These are phyloP conservation scores for Scytalopus superciliaris DNA, from an alignment of 2,113 vertebrate species.

Conservation along the genomic window DNA sequence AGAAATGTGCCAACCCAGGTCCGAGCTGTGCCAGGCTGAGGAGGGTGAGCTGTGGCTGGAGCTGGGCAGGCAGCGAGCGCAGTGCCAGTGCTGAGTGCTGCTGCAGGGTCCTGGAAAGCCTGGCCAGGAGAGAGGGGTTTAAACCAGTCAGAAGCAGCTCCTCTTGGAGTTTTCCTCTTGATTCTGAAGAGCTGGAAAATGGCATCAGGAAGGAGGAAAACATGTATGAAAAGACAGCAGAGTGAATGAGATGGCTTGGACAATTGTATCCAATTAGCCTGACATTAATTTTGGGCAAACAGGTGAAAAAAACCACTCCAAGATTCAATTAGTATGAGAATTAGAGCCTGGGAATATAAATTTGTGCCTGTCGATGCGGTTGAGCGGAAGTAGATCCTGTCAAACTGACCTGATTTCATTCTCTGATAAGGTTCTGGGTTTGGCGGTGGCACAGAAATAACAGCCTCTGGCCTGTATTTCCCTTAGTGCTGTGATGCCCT, in stretches of 20 bases:
- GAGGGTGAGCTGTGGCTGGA: neutral
- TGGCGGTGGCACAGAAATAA: neutral
- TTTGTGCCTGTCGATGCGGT: neutral
- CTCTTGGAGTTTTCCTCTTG: neutral
- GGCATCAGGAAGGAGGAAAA: neutral
- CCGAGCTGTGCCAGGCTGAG: neutral
- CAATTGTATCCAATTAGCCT: conserved; percentile 30
- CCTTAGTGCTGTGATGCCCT: neutral
- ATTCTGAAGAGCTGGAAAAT: neutral
- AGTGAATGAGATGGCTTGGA: neutral
- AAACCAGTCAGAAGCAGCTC: neutral
- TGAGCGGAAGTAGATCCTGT: conserved; percentile 1
- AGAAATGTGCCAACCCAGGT: accelerated
- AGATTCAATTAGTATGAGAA: conserved; percentile 41
- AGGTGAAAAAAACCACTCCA: conserved; percentile 18
- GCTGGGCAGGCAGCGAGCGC: accelerated
- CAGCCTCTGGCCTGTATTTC: neutral
- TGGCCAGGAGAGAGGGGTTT: neutral
- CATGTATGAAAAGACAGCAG: accelerated
- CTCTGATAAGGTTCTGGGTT: neutral
- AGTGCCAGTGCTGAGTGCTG: neutral
- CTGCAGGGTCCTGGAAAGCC: neutral
- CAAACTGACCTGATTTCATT: neutral
- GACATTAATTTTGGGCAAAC: conserved; percentile 43
- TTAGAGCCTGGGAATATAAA: conserved; percentile 24